These are phyloP conservation scores for Bucco capensis DNA, from an alignment of 2,113 vertebrate genomes.

Conservation along the genomic window DNA sequence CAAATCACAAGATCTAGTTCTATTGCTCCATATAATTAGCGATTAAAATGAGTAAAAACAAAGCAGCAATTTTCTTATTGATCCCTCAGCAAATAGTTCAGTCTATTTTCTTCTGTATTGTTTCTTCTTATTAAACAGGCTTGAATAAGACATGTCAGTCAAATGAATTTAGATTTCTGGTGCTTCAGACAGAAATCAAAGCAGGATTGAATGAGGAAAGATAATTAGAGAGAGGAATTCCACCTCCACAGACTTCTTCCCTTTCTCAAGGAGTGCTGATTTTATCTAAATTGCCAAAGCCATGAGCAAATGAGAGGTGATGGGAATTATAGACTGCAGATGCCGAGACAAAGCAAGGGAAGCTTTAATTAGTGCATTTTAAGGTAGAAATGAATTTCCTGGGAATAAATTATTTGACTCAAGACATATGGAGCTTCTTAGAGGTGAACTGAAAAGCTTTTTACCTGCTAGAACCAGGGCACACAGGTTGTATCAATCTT, in stretches of 20 bases:
- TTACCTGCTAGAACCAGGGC: not conserved
- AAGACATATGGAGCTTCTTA: not conserved
- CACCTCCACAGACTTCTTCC: constrained; percentile 24
- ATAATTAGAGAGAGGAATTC: constrained; percentile 61
- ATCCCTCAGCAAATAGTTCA: constrained; percentile 43
- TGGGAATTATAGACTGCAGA: constrained; percentile 30
- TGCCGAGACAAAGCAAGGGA: constrained; percentile 42
- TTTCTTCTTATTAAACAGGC: constrained; percentile 41
- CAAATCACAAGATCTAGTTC: not conserved
- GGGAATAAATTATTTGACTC: constrained; percentile 37
- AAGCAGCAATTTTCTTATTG: constrained; percentile 44
- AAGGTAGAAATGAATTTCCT: constrained; percentile 43
- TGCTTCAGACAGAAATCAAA: constrained; percentile 58
- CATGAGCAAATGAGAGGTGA: constrained; percentile 45
- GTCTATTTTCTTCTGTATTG: constrained; percentile 50
- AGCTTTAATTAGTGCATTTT: constrained; percentile 54
- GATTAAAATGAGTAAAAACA: constrained; percentile 48
- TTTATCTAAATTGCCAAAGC: constrained; percentile 49
- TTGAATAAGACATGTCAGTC: constrained; percentile 56
- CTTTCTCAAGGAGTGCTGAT: constrained; percentile 38
- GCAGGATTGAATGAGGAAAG: constrained; percentile 22
- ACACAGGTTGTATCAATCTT: not conserved
- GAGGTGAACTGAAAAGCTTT: constrained; percentile 15
- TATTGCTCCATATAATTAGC: not conserved
- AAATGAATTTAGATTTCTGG: constrained; percentile 33